Conservation (phyloP, 2,888 invertebrate species). For the Agonum fuliginosum region DNA sequence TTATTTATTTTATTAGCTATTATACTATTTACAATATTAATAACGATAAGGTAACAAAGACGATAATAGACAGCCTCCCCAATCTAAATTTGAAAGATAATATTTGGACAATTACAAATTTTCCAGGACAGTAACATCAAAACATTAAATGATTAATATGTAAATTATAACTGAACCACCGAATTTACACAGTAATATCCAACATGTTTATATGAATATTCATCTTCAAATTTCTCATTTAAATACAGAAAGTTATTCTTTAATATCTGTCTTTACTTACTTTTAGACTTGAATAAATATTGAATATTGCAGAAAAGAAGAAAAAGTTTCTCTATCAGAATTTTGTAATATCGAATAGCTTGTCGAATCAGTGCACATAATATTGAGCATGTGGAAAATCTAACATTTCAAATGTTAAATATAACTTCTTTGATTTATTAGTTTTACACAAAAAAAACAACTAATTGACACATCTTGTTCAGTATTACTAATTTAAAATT, state of each 20-base stretch:
- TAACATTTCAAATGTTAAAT: too few species aligned
- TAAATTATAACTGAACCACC: constrained; percentile 34
- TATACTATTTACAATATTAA: too few species aligned
- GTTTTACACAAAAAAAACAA: too few species aligned
- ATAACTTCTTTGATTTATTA: too few species aligned
- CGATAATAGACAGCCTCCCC: neutral
- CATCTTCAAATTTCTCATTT: constrained; percentile 25
- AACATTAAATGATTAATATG: constrained; percentile 35
- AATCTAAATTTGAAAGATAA: constrained; percentile 15
- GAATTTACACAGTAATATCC: constrained; percentile 36
- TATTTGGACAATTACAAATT: constrained; percentile 33
- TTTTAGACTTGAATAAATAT: constrained; percentile 25
- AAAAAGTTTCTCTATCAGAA: neutral
- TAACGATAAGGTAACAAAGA: neutral
- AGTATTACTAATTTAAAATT: too few species aligned
- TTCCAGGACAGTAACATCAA: constrained; percentile 21
- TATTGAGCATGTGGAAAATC: too few species aligned
- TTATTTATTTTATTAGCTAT: too few species aligned
- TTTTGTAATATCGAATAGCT: neutral
- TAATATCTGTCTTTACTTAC: constrained; percentile 11
- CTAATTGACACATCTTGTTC: too few species aligned
- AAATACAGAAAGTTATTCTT: constrained; percentile 31
- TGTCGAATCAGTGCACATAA: too few species aligned
- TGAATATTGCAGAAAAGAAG: neutral
- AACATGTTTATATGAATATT: constrained; percentile 28